Evolutionary conservation across 2,888 invertebrate genomes (phyloP).

Genomic region (Tipula vernalis): DNA sequence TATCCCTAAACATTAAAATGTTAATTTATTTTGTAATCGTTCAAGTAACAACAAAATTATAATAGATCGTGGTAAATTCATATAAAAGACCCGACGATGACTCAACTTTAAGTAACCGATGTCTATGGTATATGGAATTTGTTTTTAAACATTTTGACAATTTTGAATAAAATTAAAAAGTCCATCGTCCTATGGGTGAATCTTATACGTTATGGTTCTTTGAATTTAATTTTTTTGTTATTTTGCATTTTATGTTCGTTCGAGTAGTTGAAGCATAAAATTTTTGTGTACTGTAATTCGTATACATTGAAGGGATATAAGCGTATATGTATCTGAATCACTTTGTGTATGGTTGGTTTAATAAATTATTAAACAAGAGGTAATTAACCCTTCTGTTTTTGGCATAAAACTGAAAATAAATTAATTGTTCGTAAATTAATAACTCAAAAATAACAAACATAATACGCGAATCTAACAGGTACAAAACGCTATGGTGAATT

Average conservation of each 20-base stretch:
- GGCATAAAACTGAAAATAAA: not conserved
- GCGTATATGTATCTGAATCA: not conserved
- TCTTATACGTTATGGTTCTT: not conserved
- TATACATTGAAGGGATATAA: not conserved
- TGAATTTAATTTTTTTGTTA: not conserved
- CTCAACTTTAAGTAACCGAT: not conserved
- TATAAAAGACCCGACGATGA: not conserved
- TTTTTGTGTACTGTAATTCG: not conserved
- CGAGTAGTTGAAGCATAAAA: not conserved
- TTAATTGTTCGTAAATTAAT: too few species aligned
- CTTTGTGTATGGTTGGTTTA: not conserved
- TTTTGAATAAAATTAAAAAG: not conserved
- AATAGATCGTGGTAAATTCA: not conserved
- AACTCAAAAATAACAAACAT: too few species aligned
- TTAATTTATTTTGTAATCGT: not conserved
- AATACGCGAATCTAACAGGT: too few species aligned
- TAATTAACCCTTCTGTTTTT: not conserved
- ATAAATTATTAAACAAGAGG: not conserved
- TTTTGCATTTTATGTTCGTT: not conserved
- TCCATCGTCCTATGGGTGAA: constrained; percentile 6
- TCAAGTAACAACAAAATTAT: not conserved
- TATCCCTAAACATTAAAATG: too few species aligned
- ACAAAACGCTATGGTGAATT: too few species aligned
- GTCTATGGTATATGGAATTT: not conserved
- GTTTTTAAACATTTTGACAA: not conserved